A percentile compares a stretch with the other conserved stretches of the same genome.
These are phyloP conservation scores for Alethe castanea DNA, from an alignment of 2,113 vertebrate species.

Conservation along the genomic window DNA sequence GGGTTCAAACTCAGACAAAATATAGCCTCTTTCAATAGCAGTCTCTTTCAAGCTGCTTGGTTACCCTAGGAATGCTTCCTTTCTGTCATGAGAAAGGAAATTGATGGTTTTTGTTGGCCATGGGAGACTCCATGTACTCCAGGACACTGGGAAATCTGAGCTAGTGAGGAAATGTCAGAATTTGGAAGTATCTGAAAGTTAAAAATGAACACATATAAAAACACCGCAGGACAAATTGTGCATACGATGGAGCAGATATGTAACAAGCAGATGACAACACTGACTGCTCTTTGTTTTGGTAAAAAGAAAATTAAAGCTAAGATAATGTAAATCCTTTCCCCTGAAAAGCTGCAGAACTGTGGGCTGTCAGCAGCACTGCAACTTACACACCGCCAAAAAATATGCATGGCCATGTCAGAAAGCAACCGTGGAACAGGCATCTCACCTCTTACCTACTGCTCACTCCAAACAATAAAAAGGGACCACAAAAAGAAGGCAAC, in stretches of 20 bases:
- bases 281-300: conserved; percentile 47
- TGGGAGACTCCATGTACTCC: conserved; percentile 28
- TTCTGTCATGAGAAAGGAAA: conserved; percentile 56
- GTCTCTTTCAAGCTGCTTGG: conserved; percentile 8
- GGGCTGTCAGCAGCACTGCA: background rate
- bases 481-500: background rate
- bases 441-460: background rate
- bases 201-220: conserved; percentile 47
- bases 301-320: conserved; percentile 44
- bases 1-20: background rate
- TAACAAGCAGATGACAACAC: conserved; percentile 48
- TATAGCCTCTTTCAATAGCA: background rate
- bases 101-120: conserved; percentile 44
- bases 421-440: background rate
- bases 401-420: background rate
- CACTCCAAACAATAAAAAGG: background rate
- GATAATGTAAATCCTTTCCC: conserved; percentile 50
- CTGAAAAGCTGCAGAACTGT: background rate
- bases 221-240: background rate
- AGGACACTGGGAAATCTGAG: conserved; percentile 46
- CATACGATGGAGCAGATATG: background rate
- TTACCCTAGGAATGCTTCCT: conserved; percentile 41
- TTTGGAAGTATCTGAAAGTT: conserved; percentile 40
- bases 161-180: conserved; percentile 53
- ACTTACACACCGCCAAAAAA: background rate